Percentiles rank a stretch among this genome's conserved stretches.
Evolutionary conservation across 1,140 invertebrate species (phyloP).

Genomic region (Hycleus cichorii): DNA sequence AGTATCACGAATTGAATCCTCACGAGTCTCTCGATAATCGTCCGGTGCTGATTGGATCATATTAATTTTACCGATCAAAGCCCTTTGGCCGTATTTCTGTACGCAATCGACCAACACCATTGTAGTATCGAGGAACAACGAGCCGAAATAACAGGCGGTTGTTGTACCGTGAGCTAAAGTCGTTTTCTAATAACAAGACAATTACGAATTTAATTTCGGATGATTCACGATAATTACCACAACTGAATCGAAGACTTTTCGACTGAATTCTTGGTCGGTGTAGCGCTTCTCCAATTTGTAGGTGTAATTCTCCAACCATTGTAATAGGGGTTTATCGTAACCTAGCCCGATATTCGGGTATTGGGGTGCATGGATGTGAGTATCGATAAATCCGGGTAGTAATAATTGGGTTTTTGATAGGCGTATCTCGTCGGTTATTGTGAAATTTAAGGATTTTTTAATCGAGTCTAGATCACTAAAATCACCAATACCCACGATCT

Average conservation of each 20-base stretch:
- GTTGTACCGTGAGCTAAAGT: slow-evolving; percentile 74
- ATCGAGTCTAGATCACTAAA: slow-evolving; percentile 7
- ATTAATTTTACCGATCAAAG: slow-evolving; percentile 83
- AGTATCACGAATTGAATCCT: slow-evolving; percentile 50
- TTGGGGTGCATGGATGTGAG: slow-evolving; percentile 85
- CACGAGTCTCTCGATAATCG: slow-evolving; percentile 52
- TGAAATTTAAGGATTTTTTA: slow-evolving; percentile 17
- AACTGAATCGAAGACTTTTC: slow-evolving; percentile 62
- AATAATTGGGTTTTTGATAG: slow-evolving; percentile 60
- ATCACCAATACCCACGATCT: slow-evolving; percentile 22
- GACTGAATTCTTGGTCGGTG: slow-evolving; percentile 60
- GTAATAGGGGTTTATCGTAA: slow-evolving; percentile 67
- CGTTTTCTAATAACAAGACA: slow-evolving; percentile 48
- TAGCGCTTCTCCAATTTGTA: slow-evolving; percentile 77
- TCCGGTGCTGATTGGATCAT: slow-evolving; percentile 62
- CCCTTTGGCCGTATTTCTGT: slow-evolving; percentile 64
- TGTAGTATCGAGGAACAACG: slow-evolving; percentile 66
- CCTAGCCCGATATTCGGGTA: slow-evolving; percentile 76
- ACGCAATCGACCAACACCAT: slow-evolving; percentile 61
- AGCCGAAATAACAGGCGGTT: slow-evolving; percentile 81
- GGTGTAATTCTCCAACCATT: slow-evolving; percentile 83
- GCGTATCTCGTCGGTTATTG: slow-evolving; percentile 12
- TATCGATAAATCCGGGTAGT: slow-evolving; percentile 82
- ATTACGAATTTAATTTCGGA: too few relatives aligned
- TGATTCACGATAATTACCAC: slow-evolving; percentile 57